Base-by-base conservation (phyloP, 2,888 invertebrate genomes). In the Microctonus hyperodae region DNA sequence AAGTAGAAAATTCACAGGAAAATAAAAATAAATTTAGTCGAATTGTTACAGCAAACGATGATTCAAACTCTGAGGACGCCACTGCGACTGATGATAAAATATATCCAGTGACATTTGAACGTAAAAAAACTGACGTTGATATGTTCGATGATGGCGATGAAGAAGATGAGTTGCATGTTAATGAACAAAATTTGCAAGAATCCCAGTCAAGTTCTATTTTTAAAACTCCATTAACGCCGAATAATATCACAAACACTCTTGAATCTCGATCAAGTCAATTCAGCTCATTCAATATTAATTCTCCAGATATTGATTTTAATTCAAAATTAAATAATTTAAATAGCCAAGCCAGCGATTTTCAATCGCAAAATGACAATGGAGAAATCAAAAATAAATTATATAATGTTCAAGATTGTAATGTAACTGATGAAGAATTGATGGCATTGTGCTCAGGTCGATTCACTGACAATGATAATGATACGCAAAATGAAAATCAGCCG, bases 401-500 rank as follows among this genome's bases (percentile, higher is more conserved):
- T 70, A 71, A 78, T 6, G 81, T 84, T 67, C 70, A 72, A 20
- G 64, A 74, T 1, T 80, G 82, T 35, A 70, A 75, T 53, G 73
- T 79, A 1, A 78, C 78, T 51, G 85, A 89, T 7, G 87, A 87
- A 33, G 87, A 87, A 59, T 79, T 90, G 11, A 85, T 87, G 65
- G 85, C 85, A 23, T 79, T 90, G 65, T 89, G 88, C 76, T 88
- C 89, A 0, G 85, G 84, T 28, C 77, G 75, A 72, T 84, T 85
- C 71, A 70, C 70, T 1, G 60, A 67, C 5, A 25, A 48, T 3
- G 69, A 69, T 11, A 65, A 31, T 25, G 65, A 31, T 9, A 44
- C 65, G 13, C 60, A 60, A 31, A 31, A 13, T 44, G 33, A 53
- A 20, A 25, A 31, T 33, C 40, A 13, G 20, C 67, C 51, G 6